Percentiles rank a stretch among this genome's conserved stretches.
phyloP scores from a whole-genome alignment of 1,140 invertebrate species.

The Lordiphosa clarofinis region DNA sequence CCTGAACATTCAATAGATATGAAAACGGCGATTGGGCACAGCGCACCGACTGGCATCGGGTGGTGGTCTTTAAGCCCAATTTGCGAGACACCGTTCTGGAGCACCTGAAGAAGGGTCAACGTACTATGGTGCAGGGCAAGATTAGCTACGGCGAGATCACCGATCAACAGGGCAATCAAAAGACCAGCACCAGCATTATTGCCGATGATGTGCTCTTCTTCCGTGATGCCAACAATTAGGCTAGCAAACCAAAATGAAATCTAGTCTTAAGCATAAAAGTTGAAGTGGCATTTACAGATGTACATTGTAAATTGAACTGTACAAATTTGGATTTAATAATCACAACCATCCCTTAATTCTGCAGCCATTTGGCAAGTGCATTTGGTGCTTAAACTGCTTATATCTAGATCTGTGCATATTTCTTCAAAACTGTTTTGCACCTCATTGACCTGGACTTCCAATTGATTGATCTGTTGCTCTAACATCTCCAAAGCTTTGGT shows the following conservation, averaged over 20 bases:
- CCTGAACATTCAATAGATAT: conserved; percentile 76
- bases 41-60: conserved; percentile 94
- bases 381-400: background rate
- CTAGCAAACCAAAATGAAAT: conserved; percentile 20
- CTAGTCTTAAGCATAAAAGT: conserved; percentile 56
- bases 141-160: conserved; percentile 93
- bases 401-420: conserved; percentile 6
- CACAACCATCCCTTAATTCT: background rate
- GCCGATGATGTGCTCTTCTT: conserved; percentile 94
- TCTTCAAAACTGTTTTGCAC: conserved; percentile 4
- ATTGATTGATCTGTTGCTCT: conserved; percentile 23
- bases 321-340: background rate
- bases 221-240: conserved; percentile 59
- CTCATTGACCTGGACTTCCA: conserved; percentile 2
- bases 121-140: conserved; percentile 90
- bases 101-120: conserved; percentile 92
- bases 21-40: conserved; percentile 89
- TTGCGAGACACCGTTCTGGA: conserved; percentile 89
- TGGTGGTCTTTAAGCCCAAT: conserved; percentile 92
- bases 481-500: conserved; percentile 8
- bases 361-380: conserved; percentile 8
- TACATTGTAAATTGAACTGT: conserved; percentile 17
- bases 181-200: conserved; percentile 88
- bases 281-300: conserved; percentile 46
- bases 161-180: conserved; percentile 86